Evolutionary conservation across 2,113 vertebrate species (phyloP).

Genomic region (Mormoops blainvillei): DNA sequence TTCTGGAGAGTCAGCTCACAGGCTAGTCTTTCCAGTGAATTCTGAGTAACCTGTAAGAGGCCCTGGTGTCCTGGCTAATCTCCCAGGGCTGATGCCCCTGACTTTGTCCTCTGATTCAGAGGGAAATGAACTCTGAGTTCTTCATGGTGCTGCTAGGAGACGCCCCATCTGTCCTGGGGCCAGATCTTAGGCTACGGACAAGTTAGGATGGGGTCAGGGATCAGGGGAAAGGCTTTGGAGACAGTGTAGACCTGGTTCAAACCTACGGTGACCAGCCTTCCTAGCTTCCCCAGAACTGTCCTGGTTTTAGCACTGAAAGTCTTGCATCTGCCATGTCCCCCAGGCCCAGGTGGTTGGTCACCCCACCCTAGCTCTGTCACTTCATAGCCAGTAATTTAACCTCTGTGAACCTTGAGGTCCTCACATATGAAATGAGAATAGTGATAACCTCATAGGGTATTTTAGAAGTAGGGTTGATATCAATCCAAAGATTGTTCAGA

Average conservation of each 20-base stretch:
- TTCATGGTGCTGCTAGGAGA: background rate
- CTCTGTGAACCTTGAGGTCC: background rate
- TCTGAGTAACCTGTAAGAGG: background rate
- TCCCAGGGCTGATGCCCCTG: background rate
- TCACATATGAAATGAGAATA: background rate
- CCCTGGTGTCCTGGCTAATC: background rate
- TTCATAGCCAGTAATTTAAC: background rate
- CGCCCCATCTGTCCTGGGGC: background rate
- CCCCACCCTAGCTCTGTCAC: background rate
- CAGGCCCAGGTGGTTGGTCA: background rate
- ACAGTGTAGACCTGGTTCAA: background rate
- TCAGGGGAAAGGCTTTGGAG: background rate
- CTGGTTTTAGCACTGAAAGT: background rate
- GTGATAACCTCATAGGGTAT: background rate
- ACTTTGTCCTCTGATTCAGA: constrained; percentile 28
- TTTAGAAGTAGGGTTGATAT: background rate
- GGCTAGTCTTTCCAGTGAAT: background rate
- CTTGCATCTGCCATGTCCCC: background rate
- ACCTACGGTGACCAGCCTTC: background rate
- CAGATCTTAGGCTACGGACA: background rate
- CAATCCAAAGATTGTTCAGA: background rate
- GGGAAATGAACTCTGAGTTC: background rate
- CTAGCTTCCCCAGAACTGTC: background rate
- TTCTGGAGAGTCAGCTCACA: background rate
- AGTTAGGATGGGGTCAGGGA: background rate